Conservation (phyloP, 1,140 invertebrate genomes). For the Laodelphax striatellus region DNA sequence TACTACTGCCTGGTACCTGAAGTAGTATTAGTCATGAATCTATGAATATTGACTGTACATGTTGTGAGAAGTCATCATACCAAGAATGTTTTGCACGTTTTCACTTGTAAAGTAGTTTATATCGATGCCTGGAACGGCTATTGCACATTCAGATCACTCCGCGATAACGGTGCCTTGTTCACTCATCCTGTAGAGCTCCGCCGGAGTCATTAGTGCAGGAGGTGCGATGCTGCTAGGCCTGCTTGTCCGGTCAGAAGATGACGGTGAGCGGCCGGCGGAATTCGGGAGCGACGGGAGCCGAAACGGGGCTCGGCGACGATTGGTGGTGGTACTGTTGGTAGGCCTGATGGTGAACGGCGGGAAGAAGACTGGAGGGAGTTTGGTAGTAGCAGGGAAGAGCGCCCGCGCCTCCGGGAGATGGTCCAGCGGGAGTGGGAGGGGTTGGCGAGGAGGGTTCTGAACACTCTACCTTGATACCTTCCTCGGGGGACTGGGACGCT, state of each 20-base stretch:
- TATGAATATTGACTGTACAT: no score
- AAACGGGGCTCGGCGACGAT: slow-evolving; percentile 39
- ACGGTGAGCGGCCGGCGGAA: slow-evolving; percentile 69
- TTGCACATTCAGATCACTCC: no score
- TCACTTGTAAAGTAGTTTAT: no score
- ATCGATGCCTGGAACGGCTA: no score
- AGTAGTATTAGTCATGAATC: no score
- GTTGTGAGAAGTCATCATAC: no score
- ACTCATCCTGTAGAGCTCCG: no score
- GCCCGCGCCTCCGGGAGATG: slow-evolving; percentile 37
- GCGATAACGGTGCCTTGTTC: no score
- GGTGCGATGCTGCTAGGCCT: slow-evolving; percentile 3
- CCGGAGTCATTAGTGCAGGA: slow-evolving; percentile 9
- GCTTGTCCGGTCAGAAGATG: slow-evolving; percentile 62
- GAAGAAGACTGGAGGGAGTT: slow-evolving; percentile 35
- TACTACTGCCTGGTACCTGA: no score
- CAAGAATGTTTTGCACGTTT: no score
- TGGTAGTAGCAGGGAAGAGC: slow-evolving; percentile 24
- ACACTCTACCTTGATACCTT: slow-evolving; percentile 23
- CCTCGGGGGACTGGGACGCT: slow-evolving; percentile 5
- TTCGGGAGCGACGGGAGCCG: slow-evolving; percentile 41
- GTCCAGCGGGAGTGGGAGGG: slow-evolving; percentile 41
- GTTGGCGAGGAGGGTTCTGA: slow-evolving; percentile 43
- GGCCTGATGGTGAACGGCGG: slow-evolving; percentile 40
- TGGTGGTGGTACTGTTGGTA: slow-evolving; percentile 50